Percentiles rank a stretch among this genome's conserved stretches.
phyloP scores from a whole-genome alignment of 2,888 invertebrate species.

The Lordiphosa fenestrarum region DNA sequence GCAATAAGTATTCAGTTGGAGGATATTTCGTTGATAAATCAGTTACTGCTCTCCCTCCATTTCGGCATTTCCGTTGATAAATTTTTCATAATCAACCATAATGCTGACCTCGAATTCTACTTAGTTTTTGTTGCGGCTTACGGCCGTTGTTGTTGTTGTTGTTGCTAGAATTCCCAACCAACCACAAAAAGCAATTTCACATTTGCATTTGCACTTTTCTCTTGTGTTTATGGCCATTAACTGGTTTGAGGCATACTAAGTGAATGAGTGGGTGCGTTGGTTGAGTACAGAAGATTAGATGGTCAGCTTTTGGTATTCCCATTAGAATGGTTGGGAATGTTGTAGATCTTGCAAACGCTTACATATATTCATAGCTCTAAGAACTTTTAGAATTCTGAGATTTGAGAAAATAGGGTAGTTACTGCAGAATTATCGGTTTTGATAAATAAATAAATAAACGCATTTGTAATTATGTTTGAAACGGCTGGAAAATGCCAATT shows the following conservation, averaged over 20 bases:
- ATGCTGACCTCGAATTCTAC: constrained; percentile 16
- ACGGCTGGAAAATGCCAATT: no score
- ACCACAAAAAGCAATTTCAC: constrained; percentile 29
- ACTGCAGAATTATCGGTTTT: no score
- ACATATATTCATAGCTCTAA: no score
- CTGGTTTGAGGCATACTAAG: neutral
- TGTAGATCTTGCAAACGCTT: no score
- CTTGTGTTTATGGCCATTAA: constrained; percentile 23
- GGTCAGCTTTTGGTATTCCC: no score
- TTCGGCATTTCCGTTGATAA: constrained; percentile 20
- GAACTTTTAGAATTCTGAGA: no score
- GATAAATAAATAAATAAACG: no score
- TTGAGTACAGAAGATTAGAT: no score
- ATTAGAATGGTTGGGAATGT: no score
- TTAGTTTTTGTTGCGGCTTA: constrained; percentile 10
- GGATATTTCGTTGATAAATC: neutral
- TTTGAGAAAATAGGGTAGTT: no score
- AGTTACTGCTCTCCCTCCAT: constrained; percentile 7
- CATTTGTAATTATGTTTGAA: no score
- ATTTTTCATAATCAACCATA: constrained; percentile 33
- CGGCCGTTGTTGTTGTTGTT: neutral
- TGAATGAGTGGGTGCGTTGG: no score
- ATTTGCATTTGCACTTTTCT: constrained; percentile 38
- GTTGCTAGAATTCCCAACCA: neutral
- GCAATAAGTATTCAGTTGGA: constrained; percentile 9